phyloP scores from a whole-genome alignment of 2,888 invertebrate species.

The Synanthedon formicaeformis region DNA sequence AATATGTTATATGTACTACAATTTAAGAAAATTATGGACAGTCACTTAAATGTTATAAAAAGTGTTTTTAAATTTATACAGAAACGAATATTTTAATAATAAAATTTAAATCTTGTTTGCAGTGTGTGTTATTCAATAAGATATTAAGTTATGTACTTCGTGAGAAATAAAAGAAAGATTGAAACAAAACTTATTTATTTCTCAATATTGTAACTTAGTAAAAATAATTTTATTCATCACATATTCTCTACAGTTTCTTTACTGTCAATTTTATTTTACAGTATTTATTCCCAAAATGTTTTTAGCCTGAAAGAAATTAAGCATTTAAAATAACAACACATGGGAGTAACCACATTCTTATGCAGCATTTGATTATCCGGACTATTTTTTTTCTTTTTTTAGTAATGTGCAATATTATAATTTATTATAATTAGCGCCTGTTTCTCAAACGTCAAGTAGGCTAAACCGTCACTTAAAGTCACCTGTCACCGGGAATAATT shows the following conservation, averaged over 20 bases:
- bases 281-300: slow-evolving; percentile 59
- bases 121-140: neutral
- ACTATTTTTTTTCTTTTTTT: too few species aligned
- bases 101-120: slow-evolving; percentile 1
- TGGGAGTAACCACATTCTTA: too few species aligned
- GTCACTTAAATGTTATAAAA: slow-evolving; percentile 5
- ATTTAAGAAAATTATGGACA: too few species aligned
- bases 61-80: slow-evolving; percentile 45
- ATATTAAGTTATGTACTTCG: neutral
- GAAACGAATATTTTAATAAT: slow-evolving; percentile 38
- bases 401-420: too few species aligned
- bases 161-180: neutral
- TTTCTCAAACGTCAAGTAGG: too few species aligned
- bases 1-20: neutral
- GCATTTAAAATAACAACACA: too few species aligned
- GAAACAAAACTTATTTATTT: neutral
- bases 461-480: too few species aligned
- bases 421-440: too few species aligned
- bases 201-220: neutral
- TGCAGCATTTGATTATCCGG: too few species aligned
- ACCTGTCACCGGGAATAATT: too few species aligned
- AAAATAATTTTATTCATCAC: neutral
- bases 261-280: slow-evolving; percentile 29
- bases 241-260: neutral
- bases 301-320: slow-evolving; percentile 45